phyloP scores from a whole-genome alignment of 2,888 invertebrate genomes.

The Pristionchus maxplancki region DNA sequence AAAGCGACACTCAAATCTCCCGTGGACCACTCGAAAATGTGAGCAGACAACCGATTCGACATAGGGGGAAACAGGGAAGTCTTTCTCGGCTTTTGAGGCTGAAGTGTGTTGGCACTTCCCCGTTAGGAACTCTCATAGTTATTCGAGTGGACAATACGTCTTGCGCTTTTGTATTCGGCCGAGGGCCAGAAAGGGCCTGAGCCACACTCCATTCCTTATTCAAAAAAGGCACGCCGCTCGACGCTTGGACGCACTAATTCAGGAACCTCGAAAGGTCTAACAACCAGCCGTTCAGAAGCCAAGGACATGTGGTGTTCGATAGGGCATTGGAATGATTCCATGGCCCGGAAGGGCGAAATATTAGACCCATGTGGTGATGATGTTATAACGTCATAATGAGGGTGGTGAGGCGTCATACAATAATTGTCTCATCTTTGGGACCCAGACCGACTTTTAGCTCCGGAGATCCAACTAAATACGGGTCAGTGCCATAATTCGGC shows the following conservation, averaged over 20 bases:
- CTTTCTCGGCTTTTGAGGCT: not conserved
- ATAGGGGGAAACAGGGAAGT: not conserved
- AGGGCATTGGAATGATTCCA: too few species aligned
- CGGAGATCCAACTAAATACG: not conserved
- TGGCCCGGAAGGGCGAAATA: too few species aligned
- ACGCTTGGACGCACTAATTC: too few species aligned
- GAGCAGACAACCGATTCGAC: too few species aligned
- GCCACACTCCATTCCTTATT: too few species aligned
- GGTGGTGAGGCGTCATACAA: not conserved
- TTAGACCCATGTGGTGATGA: not conserved
- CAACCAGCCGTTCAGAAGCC: too few species aligned
- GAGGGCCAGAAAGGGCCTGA: too few species aligned
- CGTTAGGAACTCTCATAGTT: not conserved
- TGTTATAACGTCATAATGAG: not conserved
- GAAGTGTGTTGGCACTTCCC: not conserved
- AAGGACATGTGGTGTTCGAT: too few species aligned
- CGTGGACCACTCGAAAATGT: not conserved
- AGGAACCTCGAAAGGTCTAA: too few species aligned
- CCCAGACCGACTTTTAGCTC: not conserved
- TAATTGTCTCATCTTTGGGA: not conserved
- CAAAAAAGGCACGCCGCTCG: too few species aligned
- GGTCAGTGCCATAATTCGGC: not conserved
- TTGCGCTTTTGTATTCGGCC: too few species aligned
- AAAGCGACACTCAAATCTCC: not conserved
- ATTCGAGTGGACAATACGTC: not conserved